phyloP scores from a whole-genome alignment of 2,113 vertebrate species.

The Xenotilapia caudafasciata region DNA sequence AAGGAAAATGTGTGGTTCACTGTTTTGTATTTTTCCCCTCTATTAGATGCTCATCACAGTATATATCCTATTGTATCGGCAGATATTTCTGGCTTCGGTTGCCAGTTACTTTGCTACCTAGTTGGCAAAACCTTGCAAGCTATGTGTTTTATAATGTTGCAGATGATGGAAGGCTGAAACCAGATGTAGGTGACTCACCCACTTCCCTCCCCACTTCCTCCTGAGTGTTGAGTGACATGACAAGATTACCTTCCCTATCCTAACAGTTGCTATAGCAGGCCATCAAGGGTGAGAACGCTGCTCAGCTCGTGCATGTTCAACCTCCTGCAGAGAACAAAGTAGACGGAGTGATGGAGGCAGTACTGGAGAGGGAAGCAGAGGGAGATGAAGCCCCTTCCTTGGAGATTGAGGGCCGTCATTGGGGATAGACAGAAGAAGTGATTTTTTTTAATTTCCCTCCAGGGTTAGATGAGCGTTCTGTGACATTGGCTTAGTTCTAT shows the following conservation, averaged over 20 bases:
- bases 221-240: slow-evolving; percentile 37
- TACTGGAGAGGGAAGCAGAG: neutral
- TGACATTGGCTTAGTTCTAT: slow-evolving; percentile 75
- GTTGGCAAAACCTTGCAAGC: neutral
- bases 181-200: neutral
- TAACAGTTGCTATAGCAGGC: slow-evolving; percentile 22
- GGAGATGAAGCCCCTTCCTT: neutral
- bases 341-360: slow-evolving; percentile 9
- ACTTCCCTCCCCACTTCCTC: neutral
- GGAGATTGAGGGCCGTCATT: slow-evolving; percentile 45
- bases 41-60: neutral
- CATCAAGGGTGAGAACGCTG: slow-evolving; percentile 14
- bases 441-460: slow-evolving; percentile 49
- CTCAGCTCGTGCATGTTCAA: slow-evolving; percentile 44
- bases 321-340: slow-evolving; percentile 62
- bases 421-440: slow-evolving; percentile 38
- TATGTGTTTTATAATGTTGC: neutral
- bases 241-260: slow-evolving; percentile 40
- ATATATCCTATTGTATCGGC: neutral
- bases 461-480: slow-evolving; percentile 64
- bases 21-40: neutral
- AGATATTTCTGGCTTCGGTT: neutral
- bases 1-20: neutral
- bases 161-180: slow-evolving; percentile 7
- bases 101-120: neutral